A percentile compares a stretch with the other conserved stretches of the same genome.
phyloP scores from a whole-genome alignment of 2,888 invertebrate species.

The Himalopsyche tibetana region DNA sequence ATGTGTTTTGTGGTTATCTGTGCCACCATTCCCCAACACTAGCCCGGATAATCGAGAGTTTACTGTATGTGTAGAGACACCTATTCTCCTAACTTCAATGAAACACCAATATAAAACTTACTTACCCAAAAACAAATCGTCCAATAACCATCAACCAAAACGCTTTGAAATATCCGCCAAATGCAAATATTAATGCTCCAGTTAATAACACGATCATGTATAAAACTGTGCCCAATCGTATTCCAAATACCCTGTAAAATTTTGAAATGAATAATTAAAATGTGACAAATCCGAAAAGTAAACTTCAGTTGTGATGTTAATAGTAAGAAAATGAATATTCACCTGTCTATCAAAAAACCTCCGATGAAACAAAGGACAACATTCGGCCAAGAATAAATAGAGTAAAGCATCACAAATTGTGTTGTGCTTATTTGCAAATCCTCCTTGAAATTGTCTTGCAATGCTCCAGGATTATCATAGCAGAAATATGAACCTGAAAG shows the following conservation, averaged over 20 bases:
- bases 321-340: constrained; percentile 61
- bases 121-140: constrained; percentile 95
- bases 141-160: constrained; percentile 95
- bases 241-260: constrained; percentile 89
- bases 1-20: too few species aligned
- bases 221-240: constrained; percentile 92
- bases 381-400: constrained; percentile 98
- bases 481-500: constrained; percentile 96
- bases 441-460: constrained; percentile 90
- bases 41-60: too few species aligned
- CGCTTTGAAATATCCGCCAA: constrained; percentile 85
- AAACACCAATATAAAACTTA: constrained; percentile 52
- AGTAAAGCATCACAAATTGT: constrained; percentile 92
- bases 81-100: too few species aligned
- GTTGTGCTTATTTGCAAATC: constrained; percentile 89
- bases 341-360: constrained; percentile 95
- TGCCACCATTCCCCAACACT: too few species aligned
- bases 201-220: constrained; percentile 91
- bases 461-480: constrained; percentile 96
- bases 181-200: constrained; percentile 93
- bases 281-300: too few species aligned
- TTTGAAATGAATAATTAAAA: constrained; percentile 42
- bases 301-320: background rate
- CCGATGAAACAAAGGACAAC: constrained; percentile 96
- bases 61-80: too few species aligned